Evolutionary conservation across 1,140 invertebrate genomes (phyloP).

Genomic region (Choristoneura fumiferana): DNA sequence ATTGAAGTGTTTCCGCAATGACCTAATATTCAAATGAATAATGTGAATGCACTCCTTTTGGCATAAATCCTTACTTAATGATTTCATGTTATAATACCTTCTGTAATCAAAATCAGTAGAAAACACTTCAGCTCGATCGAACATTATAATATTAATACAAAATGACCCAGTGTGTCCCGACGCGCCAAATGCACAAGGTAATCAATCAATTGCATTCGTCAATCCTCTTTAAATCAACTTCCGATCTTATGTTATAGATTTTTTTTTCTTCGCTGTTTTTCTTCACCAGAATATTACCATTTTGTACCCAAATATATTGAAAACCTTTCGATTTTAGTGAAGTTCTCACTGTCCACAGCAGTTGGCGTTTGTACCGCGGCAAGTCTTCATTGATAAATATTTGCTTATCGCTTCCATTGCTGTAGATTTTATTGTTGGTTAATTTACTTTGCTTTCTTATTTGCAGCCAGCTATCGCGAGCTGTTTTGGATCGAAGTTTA

Average conservation of each 20-base stretch:
- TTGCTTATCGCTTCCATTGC: conserved; percentile 1
- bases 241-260: conserved; percentile 14
- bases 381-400: conserved; percentile 19
- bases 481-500: neutral
- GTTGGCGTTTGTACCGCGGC: neutral
- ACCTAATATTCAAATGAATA: conserved; percentile 17
- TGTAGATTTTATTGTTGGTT: conserved; percentile 6
- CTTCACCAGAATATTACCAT: conserved; percentile 18
- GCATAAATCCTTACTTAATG: neutral
- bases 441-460: neutral
- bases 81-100: neutral
- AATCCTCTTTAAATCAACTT: conserved; percentile 2
- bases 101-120: neutral
- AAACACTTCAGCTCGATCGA: neutral
- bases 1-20: conserved; percentile 18
- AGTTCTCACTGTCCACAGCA: conserved; percentile 14
- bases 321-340: neutral
- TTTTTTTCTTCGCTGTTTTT: conserved; percentile 15
- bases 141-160: neutral
- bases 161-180: neutral
- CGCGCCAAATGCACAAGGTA: neutral
- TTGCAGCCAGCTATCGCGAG: conserved; percentile 11
- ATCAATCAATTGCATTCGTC: neutral
- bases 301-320: conserved; percentile 19
- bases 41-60: neutral